Evolutionary conservation across 2,888 invertebrate genomes (phyloP).

Genomic region (Ypsolopha sequella): DNA sequence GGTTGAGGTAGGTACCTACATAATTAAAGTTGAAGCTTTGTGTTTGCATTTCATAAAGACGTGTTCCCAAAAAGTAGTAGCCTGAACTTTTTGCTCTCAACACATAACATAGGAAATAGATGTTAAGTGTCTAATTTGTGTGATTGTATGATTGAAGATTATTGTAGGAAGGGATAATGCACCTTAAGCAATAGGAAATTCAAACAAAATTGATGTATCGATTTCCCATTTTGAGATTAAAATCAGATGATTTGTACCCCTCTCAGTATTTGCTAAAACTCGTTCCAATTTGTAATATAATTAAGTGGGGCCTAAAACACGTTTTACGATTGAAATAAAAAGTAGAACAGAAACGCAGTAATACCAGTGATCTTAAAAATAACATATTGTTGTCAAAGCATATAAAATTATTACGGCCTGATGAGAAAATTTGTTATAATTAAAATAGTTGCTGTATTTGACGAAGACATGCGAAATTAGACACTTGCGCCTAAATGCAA

Average conservation of each 20-base stretch:
- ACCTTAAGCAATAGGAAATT: background rate
- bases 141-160: constrained; percentile 1
- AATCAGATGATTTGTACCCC: background rate
- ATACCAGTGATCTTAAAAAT: background rate
- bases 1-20: constrained; percentile 17
- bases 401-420: too few species aligned
- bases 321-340: background rate
- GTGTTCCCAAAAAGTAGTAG: constrained; percentile 17
- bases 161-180: background rate
- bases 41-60: constrained; percentile 25
- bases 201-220: background rate
- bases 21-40: constrained; percentile 19
- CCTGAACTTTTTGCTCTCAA: constrained; percentile 5
- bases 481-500: too few species aligned
- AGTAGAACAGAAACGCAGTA: background rate
- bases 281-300: background rate
- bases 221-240: background rate
- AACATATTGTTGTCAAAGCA: too few species aligned
- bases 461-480: too few species aligned
- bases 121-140: constrained; percentile 3
- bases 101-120: constrained; percentile 1
- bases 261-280: constrained; percentile 1
- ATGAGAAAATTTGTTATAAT: background rate
- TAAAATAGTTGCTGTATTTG: background rate
- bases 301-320: background rate